These are phyloP conservation scores for Scomber scombrus DNA, from an alignment of 2,113 vertebrate genomes.

Conservation along the genomic window DNA sequence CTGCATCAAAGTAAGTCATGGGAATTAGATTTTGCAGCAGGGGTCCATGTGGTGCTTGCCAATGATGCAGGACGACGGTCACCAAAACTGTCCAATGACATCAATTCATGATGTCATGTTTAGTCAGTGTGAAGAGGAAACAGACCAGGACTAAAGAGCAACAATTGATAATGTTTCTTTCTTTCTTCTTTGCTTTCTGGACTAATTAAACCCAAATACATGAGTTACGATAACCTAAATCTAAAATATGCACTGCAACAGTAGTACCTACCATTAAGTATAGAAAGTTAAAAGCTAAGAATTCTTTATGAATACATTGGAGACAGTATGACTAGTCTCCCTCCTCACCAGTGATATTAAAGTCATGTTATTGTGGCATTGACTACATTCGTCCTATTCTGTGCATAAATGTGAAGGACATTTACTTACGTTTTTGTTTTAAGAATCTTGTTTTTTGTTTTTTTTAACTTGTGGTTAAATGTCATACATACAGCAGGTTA, in stretches of 20 bases:
- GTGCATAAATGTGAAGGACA: neutral
- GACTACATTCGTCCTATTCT: neutral
- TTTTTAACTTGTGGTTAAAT: slow-evolving; percentile 30
- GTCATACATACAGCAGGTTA: slow-evolving; percentile 33
- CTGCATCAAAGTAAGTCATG: neutral
- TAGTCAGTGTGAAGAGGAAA: neutral
- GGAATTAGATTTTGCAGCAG: neutral
- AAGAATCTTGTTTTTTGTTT: neutral
- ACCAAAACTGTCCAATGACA: too few relatives aligned
- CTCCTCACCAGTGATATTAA: neutral
- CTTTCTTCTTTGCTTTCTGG: too few relatives aligned
- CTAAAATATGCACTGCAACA: too few relatives aligned
- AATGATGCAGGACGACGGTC: neutral
- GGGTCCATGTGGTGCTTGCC: neutral
- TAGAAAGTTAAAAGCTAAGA: too few relatives aligned
- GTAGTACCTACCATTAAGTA: too few relatives aligned
- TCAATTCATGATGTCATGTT: neutral
- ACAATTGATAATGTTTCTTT: too few relatives aligned
- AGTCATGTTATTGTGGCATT: neutral
- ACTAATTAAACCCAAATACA: too few relatives aligned
- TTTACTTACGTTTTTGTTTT: slow-evolving; percentile 3
- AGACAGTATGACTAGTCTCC: neutral
- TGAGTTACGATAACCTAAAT: too few relatives aligned
- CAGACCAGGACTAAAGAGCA: neutral
- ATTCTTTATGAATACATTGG: too few relatives aligned